Percentiles rank a stretch among this genome's conserved stretches.
Evolutionary conservation across 2,797 vertebrate species (phyloP).

Genomic region (Melanotaenia maccullochi): DNA sequence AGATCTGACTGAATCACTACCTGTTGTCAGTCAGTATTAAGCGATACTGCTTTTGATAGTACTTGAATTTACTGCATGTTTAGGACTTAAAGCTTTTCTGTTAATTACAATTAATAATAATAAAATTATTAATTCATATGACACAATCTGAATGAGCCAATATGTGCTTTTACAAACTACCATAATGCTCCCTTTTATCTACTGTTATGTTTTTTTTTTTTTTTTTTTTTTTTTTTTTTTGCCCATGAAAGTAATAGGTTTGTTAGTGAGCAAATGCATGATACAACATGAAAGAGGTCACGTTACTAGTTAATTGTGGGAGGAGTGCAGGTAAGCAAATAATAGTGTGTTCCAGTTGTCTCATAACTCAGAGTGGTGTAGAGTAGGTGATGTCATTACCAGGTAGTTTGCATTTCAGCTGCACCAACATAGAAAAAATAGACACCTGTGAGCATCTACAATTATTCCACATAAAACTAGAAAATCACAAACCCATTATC

Average conservation of each 20-base stretch:
- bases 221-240: neutral
- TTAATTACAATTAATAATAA: neutral
- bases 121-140: neutral
- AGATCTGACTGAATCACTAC: no score
- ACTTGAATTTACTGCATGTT: neutral
- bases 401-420: no score
- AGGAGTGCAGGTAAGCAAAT: neutral
- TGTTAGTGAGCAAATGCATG: neutral
- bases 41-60: neutral
- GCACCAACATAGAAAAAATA: no score
- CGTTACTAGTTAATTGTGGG: neutral
- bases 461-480: no score
- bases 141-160: neutral
- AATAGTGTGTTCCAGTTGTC: no score
- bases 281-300: neutral
- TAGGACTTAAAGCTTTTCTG: no score
- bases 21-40: no score
- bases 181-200: neutral
- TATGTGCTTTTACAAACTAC: neutral
- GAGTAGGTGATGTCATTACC: no score
- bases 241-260: neutral
- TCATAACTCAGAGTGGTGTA: no score
- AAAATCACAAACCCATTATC: no score
- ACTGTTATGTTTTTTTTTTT: neutral
- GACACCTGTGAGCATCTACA: no score